phyloP scores from a whole-genome alignment of 2,113 vertebrate genomes.

The Vimba vimba region DNA sequence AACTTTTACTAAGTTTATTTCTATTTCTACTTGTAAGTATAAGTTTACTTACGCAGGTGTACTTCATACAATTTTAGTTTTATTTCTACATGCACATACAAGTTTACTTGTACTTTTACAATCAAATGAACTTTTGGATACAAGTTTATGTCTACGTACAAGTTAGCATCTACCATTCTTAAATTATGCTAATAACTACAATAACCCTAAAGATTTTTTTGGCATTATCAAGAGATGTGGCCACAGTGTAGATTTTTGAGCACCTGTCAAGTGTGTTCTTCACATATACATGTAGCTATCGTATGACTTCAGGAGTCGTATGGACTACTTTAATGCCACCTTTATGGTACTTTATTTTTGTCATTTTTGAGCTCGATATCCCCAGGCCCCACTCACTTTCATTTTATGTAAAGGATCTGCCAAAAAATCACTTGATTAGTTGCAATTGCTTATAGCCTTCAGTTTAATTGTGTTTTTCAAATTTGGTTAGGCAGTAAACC shows the following conservation, averaged over 20 bases:
- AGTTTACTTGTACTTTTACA: background rate
- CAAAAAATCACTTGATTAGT: background rate
- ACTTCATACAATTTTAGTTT: background rate
- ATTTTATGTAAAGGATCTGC: slow-evolving; percentile 11
- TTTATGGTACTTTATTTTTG: background rate
- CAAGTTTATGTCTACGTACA: background rate
- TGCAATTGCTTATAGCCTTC: slow-evolving; percentile 30
- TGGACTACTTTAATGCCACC: background rate
- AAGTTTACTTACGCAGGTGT: background rate
- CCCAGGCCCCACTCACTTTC: background rate
- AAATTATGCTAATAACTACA: background rate
- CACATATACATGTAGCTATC: background rate
- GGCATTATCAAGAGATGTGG: background rate
- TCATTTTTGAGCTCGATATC: background rate
- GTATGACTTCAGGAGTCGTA: background rate
- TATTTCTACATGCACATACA: background rate
- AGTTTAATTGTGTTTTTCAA: slow-evolving; percentile 39
- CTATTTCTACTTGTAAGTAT: background rate
- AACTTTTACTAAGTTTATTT: background rate
- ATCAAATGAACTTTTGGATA: background rate
- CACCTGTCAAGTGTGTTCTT: background rate
- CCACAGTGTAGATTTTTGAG: background rate
- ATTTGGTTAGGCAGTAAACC: slow-evolving; percentile 41
- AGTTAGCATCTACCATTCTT: background rate
- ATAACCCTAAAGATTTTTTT: background rate